Evolutionary conservation across 92 coral and sea anemone genomes (phyloP), one percentile per base, ranked within the genome.

Genomic region (Paragorgia papillata): DNA sequence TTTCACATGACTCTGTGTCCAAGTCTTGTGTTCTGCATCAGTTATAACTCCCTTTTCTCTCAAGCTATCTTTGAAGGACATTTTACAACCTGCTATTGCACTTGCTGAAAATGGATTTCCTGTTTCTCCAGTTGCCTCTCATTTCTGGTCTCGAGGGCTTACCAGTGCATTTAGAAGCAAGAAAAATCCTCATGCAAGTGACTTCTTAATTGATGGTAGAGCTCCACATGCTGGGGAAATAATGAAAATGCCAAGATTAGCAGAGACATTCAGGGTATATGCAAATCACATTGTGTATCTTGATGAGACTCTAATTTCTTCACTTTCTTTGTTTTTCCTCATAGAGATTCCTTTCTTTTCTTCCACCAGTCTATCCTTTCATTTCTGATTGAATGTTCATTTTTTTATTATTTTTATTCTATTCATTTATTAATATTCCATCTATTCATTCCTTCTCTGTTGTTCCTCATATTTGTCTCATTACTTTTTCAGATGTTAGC

Each of bases 211-310:
- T 12, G 80, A 89, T 76, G 98, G 98, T 33, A 68, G 81, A 44
- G 86, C 95, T 28, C 98, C 98, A 19, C 33, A 37, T 14, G 92
- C 90, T 40, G 98, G 98, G 19, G 98, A 94, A 55, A 74, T 94
- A 57, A 94, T 94, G 98, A 87, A 78, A 66, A 75, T 91, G 88
- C 98, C 98, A 32, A 70, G 74, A 39, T 76, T 94, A 33, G 97
- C 97, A 37, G 40, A 87, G 44, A 89, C 98, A 13, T 94, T 94
- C 69, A 87, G 83, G 96, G 98, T 94, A 62, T 31, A 31, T 64
- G 17, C 4, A 28, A n/a, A n/a, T n/a, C n/a, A n/a, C n/a, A n/a
- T n/a, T n/a, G n/a, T n/a, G n/a, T n/a, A n/a, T n/a, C n/a, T n/a
- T n/a, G n/a, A n/a, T n/a, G n/a, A n/a, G n/a, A n/a, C n/a, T n/a